phyloP scores from a whole-genome alignment of 2,113 vertebrate genomes.

The Microtus oregoni region DNA sequence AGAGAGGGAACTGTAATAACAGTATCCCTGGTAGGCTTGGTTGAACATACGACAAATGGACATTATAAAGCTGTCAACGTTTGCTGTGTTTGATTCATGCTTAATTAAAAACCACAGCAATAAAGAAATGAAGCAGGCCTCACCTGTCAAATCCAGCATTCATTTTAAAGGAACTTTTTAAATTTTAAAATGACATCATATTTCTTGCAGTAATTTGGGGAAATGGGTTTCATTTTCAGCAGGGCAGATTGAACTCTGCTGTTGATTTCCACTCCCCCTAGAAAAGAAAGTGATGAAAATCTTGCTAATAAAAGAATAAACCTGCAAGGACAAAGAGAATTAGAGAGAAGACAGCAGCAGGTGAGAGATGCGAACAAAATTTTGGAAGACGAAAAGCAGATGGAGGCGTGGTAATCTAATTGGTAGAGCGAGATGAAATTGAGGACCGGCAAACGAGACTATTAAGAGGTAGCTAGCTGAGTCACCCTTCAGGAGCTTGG shows the following conservation, averaged over 20 bases:
- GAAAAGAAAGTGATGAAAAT: conserved; percentile 41
- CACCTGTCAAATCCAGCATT: conserved; percentile 22
- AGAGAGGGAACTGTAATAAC: neutral
- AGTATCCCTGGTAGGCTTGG: neutral
- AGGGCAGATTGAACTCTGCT: neutral
- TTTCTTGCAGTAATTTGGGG: conserved; percentile 41
- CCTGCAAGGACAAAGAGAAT: conserved; percentile 42
- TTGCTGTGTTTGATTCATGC: conserved; percentile 19
- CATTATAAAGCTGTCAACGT: conserved; percentile 9
- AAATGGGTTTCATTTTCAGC: conserved; percentile 46
- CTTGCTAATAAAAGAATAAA: conserved; percentile 44
- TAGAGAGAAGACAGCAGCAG: neutral
- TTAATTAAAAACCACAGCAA: conserved; percentile 54
- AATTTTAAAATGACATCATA: conserved; percentile 51
- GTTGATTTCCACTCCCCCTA: neutral
- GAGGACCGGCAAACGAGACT: neutral
- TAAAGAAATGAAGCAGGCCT: neutral
- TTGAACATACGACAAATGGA: neutral
- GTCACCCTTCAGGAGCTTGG: neutral
- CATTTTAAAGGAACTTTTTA: conserved; percentile 52
- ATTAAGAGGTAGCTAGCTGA: neutral
- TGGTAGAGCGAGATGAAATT: neutral
- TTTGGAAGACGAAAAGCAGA: conserved; percentile 47
- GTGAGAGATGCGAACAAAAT: neutral
- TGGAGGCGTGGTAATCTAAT: neutral